Conservation (phyloP, 1,140 invertebrate genomes). For the Coelopa frigida region DNA sequence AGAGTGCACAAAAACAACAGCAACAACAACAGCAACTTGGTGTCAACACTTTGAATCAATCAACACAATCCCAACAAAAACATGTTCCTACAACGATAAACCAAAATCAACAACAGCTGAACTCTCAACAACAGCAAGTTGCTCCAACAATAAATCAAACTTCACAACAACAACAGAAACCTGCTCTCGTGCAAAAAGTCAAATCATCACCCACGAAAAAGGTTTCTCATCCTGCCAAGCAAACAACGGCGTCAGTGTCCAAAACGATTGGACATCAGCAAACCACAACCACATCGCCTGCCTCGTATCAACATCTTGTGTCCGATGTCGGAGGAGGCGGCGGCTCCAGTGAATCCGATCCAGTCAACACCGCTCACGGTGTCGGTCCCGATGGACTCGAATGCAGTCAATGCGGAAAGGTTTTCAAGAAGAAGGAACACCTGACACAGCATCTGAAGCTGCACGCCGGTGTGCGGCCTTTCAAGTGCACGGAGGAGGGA, state of each 20-base stretch:
- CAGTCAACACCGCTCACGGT: neutral
- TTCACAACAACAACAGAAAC: constrained; percentile 5
- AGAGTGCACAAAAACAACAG: neutral
- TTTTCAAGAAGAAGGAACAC: constrained; percentile 65
- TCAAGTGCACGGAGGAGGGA: constrained; percentile 51
- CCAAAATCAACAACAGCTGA: neutral
- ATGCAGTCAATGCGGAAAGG: constrained; percentile 55
- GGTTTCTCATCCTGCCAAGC: constrained; percentile 14
- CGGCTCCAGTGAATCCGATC: neutral
- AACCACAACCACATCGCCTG: constrained; percentile 5
- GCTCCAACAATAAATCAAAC: neutral
- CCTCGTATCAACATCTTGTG: neutral
- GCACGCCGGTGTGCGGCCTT: constrained; percentile 61
- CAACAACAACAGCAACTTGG: constrained; percentile 10
- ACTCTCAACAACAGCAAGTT: constrained; percentile 2
- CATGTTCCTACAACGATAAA: constrained; percentile 9
- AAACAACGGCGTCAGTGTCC: constrained; percentile 9
- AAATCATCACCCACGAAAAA: neutral
- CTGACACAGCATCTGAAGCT: constrained; percentile 64
- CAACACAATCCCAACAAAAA: constrained; percentile 12
- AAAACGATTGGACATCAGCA: neutral
- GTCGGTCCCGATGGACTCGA: constrained; percentile 3
- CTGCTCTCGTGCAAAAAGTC: too few relatives aligned
- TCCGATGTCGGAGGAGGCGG: neutral
- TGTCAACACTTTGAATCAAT: neutral